Base-by-base conservation (phyloP, 2,113 vertebrate species). In the Oreochromis tanganicae region DNA sequence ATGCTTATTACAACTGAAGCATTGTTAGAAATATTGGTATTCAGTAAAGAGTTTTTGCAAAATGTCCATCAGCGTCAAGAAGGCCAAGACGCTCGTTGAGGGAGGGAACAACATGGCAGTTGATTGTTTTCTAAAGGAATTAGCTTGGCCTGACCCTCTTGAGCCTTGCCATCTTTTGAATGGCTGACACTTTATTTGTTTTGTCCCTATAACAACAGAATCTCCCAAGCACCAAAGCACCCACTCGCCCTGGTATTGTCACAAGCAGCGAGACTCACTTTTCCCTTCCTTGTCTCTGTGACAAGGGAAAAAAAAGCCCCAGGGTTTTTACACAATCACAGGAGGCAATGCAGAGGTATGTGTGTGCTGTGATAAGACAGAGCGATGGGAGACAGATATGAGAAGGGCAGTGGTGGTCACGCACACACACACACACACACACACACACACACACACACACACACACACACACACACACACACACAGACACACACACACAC, bases 131-230 rank as follows among this genome's bases (percentile, higher is more conserved):
- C 83, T 48, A 90, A 92, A 92, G 92, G 93, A 95, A 94, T 93
- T 92, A 94, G 89, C 83, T 85, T 6, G 89, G 82, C 88, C 93
- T 94, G 93, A 91, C 93, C 95, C 92, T 93, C 92, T 94, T 90
- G 89, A 91, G 91, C 66, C 80, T 34, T 90, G 93, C 87, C 92
- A 94, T 94, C 94, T 87, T 93, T 94, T 95, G 86, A 95, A 96
- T 91, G 87, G 90, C 89, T 89, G 88, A 95, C 93, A 94, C 94
- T 94, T 96, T 96, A 94, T 96, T 96, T 95, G 92, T 94, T 96
- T 96, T 94, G 95, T 94, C 89, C 93, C 90, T 94, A 86, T 78
- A 95, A 94, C 92, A 96, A 96, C 95, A 96, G 90, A 91, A 89
- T 91, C 89, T 92, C 90, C 83, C 78, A 24, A 85, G 91, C 90